Evolutionary conservation across 2,888 invertebrate genomes (phyloP).

Genomic region (Troides oblongomaculatus): DNA sequence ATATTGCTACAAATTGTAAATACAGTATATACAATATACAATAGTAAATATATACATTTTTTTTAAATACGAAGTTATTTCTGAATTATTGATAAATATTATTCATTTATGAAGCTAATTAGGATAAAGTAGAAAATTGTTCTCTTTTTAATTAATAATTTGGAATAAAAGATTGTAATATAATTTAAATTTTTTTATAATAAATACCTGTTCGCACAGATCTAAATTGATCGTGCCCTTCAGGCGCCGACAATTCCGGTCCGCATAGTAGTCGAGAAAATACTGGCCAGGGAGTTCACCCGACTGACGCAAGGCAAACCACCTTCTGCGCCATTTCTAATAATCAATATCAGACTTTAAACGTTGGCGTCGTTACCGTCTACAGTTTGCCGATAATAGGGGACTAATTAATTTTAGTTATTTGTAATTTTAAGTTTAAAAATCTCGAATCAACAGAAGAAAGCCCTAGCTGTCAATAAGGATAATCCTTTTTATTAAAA

Average conservation of each 20-base stretch:
- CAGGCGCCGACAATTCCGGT: constrained; percentile 89
- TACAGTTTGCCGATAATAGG: constrained; percentile 14
- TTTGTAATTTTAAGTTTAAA: neutral
- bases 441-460: constrained; percentile 35
- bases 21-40: too few species aligned
- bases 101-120: neutral
- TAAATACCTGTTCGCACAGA: constrained; percentile 93
- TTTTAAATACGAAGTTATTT: neutral
- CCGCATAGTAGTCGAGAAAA: constrained; percentile 95
- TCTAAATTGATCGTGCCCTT: constrained; percentile 96
- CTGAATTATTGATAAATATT: too few species aligned
- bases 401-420: neutral
- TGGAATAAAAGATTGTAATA: neutral
- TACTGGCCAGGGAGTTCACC: constrained; percentile 96
- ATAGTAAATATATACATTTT: too few species aligned
- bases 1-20: neutral
- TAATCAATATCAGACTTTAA: constrained; percentile 29
- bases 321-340: constrained; percentile 96
- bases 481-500: constrained; percentile 37
- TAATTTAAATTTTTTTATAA: constrained; percentile 16
- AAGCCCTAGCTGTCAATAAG: constrained; percentile 58
- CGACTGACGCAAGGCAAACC: constrained; percentile 94
- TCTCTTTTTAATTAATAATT: neutral
- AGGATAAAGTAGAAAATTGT: neutral
- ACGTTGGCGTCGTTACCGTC: constrained; percentile 3